Conservation (phyloP, 2,888 invertebrate species). For the Agriotes lineatus region DNA sequence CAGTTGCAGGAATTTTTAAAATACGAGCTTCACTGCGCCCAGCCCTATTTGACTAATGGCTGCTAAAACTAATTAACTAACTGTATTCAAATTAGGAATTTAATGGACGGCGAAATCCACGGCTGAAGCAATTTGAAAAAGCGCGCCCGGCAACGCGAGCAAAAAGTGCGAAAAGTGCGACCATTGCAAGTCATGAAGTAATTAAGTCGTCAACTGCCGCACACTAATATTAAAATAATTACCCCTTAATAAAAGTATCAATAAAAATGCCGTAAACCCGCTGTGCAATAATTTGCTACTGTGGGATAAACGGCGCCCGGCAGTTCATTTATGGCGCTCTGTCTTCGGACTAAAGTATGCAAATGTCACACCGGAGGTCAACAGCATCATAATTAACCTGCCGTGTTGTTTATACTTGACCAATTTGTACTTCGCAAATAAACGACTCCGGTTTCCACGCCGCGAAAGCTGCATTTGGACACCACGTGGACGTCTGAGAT, state of each 20-base stretch:
- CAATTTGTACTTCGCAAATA: slow-evolving; percentile 27
- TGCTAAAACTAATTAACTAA: background rate
- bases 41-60: no score
- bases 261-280: slow-evolving; percentile 37
- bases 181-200: slow-evolving; percentile 32
- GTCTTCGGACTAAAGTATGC: slow-evolving; percentile 31
- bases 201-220: slow-evolving; percentile 39
- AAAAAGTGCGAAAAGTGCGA: slow-evolving; percentile 23
- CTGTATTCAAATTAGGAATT: no score
- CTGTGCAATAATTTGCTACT: slow-evolving; percentile 33
- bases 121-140: background rate
- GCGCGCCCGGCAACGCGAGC: background rate
- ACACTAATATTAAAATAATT: slow-evolving; percentile 38
- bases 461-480: background rate
- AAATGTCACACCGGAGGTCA: slow-evolving; percentile 35
- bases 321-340: slow-evolving; percentile 29
- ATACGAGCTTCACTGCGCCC: no score
- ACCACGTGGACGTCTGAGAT: no score
- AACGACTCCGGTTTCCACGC: slow-evolving; percentile 3
- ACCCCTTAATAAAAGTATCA: slow-evolving; percentile 38
- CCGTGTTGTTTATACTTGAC: slow-evolving; percentile 27
- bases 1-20: no score
- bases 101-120: background rate
- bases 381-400: slow-evolving; percentile 34
- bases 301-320: slow-evolving; percentile 21